phyloP scores from a whole-genome alignment of 2,888 invertebrate genomes.

The Stomorhina lunata region DNA sequence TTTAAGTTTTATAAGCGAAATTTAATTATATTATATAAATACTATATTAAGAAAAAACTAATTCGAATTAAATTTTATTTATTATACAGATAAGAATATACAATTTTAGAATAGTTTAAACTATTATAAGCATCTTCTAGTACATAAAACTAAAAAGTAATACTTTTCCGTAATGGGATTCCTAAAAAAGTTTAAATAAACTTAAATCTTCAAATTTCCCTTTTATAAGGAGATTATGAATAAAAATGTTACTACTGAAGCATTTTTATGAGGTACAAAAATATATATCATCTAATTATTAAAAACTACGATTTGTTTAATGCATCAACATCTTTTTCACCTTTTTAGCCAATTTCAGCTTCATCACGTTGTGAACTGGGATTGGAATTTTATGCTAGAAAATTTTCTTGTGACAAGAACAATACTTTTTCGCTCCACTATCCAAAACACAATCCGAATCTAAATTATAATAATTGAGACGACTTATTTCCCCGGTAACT shows the following conservation, averaged over 20 bases:
- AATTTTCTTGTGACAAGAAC: slow-evolving; percentile 80
- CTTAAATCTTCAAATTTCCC: too few species aligned
- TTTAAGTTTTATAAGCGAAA: neutral
- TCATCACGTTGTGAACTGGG: slow-evolving; percentile 38
- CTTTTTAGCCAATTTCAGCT: slow-evolving; percentile 31
- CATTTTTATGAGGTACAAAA: slow-evolving; percentile 30
- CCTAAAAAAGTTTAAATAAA: too few species aligned
- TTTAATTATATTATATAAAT: neutral
- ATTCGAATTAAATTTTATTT: neutral
- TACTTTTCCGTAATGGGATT: too few species aligned
- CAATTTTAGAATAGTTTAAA: neutral
- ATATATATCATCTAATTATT: slow-evolving; percentile 12
- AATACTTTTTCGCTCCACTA: slow-evolving; percentile 82
- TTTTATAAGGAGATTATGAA: too few species aligned
- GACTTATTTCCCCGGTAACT: slow-evolving; percentile 83
- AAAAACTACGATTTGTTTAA: neutral
- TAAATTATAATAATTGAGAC: slow-evolving; percentile 81
- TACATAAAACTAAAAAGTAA: too few species aligned
- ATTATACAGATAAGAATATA: neutral
- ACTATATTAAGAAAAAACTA: neutral
- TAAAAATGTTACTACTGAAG: too few species aligned
- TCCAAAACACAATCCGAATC: slow-evolving; percentile 82
- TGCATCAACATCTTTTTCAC: slow-evolving; percentile 17
- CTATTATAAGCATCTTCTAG: too few species aligned
- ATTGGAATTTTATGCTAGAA: slow-evolving; percentile 60